phyloP scores from a whole-genome alignment of 2,113 vertebrate genomes.

The Gallinago media region DNA sequence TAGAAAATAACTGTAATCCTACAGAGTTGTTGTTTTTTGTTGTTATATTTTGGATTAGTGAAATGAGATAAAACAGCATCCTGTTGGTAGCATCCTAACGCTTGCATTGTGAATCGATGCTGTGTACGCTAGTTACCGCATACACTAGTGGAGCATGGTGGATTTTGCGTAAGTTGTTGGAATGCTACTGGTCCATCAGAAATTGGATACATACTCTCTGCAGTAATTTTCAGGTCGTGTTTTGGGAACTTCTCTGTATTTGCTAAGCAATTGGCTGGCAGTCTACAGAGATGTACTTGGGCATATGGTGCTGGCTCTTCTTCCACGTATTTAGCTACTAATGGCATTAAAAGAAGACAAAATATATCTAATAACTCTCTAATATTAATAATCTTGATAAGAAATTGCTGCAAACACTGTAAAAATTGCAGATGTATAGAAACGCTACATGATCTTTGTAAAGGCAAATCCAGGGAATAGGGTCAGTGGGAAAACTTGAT shows the following conservation, averaged over 20 bases:
- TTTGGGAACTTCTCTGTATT: not conserved
- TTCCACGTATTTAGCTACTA: not conserved
- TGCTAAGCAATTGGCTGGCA: not conserved
- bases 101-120: not conserved
- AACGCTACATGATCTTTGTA: not conserved
- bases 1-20: not conserved
- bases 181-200: not conserved
- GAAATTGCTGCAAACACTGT: not conserved
- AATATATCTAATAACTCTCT: not conserved
- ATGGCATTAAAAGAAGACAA: conserved; percentile 16
- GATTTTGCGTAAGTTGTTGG: not conserved
- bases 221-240: conserved; percentile 5
- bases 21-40: not conserved
- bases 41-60: not conserved
- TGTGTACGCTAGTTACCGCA: not conserved
- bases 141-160: not conserved
- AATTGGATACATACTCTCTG: conserved; percentile 10
- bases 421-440: not conserved
- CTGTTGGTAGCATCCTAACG: not conserved
- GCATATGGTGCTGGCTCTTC: not conserved
- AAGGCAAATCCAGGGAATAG: not conserved
- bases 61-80: not conserved
- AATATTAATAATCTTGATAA: not conserved
- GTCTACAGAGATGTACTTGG: not conserved
- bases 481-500: not conserved